Evolutionary conservation across 1,140 invertebrate species (phyloP).

Genomic region (Spodoptera frugiperda): DNA sequence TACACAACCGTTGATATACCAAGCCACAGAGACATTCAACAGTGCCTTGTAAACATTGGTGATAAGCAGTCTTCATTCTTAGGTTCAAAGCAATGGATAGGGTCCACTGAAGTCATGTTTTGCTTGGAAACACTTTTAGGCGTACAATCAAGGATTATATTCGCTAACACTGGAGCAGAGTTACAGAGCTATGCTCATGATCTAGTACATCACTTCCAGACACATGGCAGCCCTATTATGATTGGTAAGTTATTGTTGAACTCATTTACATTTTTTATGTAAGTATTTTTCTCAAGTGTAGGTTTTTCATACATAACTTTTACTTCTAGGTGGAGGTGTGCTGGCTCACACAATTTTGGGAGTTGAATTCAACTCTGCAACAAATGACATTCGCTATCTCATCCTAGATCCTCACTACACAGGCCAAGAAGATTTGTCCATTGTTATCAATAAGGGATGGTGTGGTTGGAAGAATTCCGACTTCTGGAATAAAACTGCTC

Average conservation of each 20-base stretch:
- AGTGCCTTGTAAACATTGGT: slow-evolving; percentile 97
- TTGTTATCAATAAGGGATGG: slow-evolving; percentile 94
- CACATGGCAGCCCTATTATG: slow-evolving; percentile 98
- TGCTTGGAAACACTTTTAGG: slow-evolving; percentile 94
- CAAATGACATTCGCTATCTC: slow-evolving; percentile 94
- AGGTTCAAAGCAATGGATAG: slow-evolving; percentile 98
- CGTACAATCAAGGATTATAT: slow-evolving; percentile 94
- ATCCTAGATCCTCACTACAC: slow-evolving; percentile 99
- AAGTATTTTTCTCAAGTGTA: neutral
- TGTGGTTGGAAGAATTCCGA: slow-evolving; percentile 96
- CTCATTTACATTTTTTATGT: neutral
- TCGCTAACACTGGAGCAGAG: slow-evolving; percentile 94
- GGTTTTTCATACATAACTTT: neutral
- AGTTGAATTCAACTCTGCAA: slow-evolving; percentile 93
- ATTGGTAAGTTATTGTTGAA: slow-evolving; percentile 90
- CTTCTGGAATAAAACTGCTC: slow-evolving; percentile 97
- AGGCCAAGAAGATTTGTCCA: slow-evolving; percentile 91
- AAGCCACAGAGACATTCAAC: slow-evolving; percentile 95
- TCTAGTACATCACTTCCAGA: slow-evolving; percentile 95
- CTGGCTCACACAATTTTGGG: slow-evolving; percentile 99
- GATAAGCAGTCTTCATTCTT: slow-evolving; percentile 97
- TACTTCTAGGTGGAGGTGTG: slow-evolving; percentile 94
- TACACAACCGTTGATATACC: slow-evolving; percentile 95
- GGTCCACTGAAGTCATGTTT: slow-evolving; percentile 98
- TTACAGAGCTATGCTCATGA: slow-evolving; percentile 92